These are phyloP conservation scores for Cyprinella venusta DNA, from an alignment of 2,797 vertebrate genomes.

Conservation along the genomic window DNA sequence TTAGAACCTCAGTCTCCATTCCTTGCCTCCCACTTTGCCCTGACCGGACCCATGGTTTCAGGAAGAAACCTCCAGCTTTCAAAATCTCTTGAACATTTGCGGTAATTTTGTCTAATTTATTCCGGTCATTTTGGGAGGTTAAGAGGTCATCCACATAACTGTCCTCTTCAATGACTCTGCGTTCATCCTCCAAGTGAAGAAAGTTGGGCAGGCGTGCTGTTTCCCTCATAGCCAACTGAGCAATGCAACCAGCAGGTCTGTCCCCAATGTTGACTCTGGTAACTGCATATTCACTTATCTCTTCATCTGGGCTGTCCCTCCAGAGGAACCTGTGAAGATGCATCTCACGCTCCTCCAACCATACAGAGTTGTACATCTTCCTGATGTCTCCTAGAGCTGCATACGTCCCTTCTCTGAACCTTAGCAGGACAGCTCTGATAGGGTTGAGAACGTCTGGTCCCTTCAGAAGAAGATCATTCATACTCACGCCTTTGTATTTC, in stretches of 20 bases:
- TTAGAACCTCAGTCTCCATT: neutral
- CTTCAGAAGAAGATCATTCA: neutral
- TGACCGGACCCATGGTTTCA: slow-evolving; percentile 30
- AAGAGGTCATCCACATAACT: neutral
- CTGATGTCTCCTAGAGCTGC: neutral
- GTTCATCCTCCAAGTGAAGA: neutral
- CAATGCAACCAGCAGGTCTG: neutral
- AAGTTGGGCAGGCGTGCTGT: neutral
- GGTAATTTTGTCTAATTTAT: neutral
- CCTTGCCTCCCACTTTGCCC: slow-evolving; percentile 47
- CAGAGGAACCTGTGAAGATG: slow-evolving; percentile 35
- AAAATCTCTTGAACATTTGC: neutral
- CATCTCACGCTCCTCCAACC: slow-evolving; percentile 17
- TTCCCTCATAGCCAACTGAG: neutral
- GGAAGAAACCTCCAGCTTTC: neutral
- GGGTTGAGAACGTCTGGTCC: neutral
- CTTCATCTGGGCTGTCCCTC: neutral
- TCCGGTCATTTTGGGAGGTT: neutral
- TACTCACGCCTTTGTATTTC: neutral
- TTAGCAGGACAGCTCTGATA: neutral
- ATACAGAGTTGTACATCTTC: neutral
- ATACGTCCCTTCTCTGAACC: neutral
- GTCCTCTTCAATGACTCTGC: neutral
- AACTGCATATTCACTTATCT: neutral
- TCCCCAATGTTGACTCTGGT: neutral